Conservation (phyloP, 2,797 vertebrate species). For the Ambastaia sidthimunki region DNA sequence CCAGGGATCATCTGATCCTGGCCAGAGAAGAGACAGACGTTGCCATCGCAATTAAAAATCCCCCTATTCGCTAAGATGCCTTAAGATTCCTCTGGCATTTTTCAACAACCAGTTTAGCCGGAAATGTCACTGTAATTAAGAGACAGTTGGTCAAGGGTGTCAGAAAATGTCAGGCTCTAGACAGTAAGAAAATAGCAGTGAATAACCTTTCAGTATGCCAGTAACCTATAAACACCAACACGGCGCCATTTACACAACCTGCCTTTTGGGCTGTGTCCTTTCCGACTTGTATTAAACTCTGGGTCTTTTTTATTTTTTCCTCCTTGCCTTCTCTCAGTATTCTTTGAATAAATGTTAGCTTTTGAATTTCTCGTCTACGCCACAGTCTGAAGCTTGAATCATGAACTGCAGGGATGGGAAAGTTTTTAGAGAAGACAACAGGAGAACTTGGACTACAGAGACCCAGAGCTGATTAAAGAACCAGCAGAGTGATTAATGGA, state of each 20-base stretch:
- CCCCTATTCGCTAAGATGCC: constrained; percentile 42
- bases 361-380: constrained; percentile 17
- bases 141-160: constrained; percentile 57
- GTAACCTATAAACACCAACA: constrained; percentile 57
- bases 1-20: constrained; percentile 38
- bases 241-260: constrained; percentile 53
- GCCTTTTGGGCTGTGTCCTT: constrained; percentile 57
- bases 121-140: constrained; percentile 66
- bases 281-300: constrained; percentile 47
- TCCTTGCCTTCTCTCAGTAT: constrained; percentile 14
- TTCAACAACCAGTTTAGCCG: constrained; percentile 39
- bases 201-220: constrained; percentile 56
- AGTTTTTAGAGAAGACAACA: neutral
- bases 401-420: neutral
- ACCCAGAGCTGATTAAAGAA: constrained; percentile 21
- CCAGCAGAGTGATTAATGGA: constrained; percentile 25
- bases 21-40: constrained; percentile 38
- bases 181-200: constrained; percentile 52
- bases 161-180: constrained; percentile 62
- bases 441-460: constrained; percentile 6
- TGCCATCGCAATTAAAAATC: constrained; percentile 48
- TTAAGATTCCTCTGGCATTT: constrained; percentile 44
- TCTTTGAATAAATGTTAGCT: constrained; percentile 28
- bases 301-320: constrained; percentile 31
- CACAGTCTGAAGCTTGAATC: neutral